Evolutionary conservation across 2,113 vertebrate species (phyloP).

Genomic region (Cercopithecus mona): DNA sequence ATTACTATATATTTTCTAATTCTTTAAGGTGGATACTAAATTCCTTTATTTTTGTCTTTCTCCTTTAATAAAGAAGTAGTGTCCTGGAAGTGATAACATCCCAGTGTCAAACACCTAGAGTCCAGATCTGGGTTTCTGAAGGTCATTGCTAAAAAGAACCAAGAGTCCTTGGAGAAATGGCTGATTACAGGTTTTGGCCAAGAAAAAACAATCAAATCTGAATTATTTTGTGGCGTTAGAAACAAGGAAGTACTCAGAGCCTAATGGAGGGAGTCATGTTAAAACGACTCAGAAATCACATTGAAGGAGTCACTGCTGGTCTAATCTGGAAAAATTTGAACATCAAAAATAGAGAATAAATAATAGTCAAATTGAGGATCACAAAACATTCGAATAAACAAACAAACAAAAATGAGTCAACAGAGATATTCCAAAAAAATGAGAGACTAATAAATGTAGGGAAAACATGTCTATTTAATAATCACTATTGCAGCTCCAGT

Average conservation of each 20-base stretch:
- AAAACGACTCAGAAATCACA: neutral
- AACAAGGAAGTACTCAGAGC: neutral
- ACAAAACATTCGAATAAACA: neutral
- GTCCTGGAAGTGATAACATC: neutral
- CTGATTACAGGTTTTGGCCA: neutral
- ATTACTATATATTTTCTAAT: neutral
- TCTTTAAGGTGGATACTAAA: neutral
- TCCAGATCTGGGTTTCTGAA: neutral
- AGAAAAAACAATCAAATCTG: neutral
- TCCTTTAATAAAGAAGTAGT: neutral
- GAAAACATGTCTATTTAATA: neutral
- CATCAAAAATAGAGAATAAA: neutral
- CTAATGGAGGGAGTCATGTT: neutral
- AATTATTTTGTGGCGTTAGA: neutral
- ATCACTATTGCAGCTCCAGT: neutral
- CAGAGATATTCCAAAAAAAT: neutral
- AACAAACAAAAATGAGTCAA: neutral
- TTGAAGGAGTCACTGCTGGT: neutral
- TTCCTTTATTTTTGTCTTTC: neutral
- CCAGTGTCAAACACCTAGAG: neutral
- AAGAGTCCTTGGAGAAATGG: neutral
- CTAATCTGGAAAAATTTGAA: neutral
- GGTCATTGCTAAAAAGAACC: neutral
- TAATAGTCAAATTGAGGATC: neutral
- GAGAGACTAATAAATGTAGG: neutral